phyloP scores from a whole-genome alignment of 2,888 invertebrate genomes.

The Allolobophora icterica region DNA sequence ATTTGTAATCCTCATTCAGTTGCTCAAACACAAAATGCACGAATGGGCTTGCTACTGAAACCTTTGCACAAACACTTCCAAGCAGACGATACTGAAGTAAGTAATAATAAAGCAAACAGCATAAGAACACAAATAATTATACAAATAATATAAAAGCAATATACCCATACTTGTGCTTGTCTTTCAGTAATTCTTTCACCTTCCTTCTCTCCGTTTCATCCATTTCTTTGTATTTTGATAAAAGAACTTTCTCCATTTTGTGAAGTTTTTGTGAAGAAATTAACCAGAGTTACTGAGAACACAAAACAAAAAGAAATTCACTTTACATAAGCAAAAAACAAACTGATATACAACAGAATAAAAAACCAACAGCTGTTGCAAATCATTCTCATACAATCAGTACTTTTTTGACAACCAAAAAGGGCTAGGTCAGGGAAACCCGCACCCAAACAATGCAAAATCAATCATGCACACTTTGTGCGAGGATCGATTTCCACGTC shows the following conservation, averaged over 20 bases:
- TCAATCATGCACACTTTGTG: too few species aligned
- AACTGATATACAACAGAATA: not conserved
- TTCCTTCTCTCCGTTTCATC: conserved; percentile 43
- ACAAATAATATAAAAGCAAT: not conserved
- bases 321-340: not conserved
- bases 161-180: conserved; percentile 36
- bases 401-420: not conserved
- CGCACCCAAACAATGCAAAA: not conserved
- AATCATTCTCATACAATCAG: not conserved
- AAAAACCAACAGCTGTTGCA: not conserved
- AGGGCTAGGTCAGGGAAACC: not conserved
- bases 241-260: conserved; percentile 41
- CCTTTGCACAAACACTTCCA: too few species aligned
- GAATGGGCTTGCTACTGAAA: too few species aligned
- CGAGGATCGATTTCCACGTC: not conserved
- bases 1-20: too few species aligned
- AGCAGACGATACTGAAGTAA: too few species aligned
- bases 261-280: conserved; percentile 27
- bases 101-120: not conserved
- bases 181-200: conserved; percentile 43
- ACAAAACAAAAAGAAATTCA: not conserved
- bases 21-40: too few species aligned
- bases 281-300: not conserved
- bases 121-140: not conserved
- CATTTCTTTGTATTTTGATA: conserved; percentile 45